Conservation (phyloP, 2,113 vertebrate species). For the Amblyopsis rosae region DNA sequence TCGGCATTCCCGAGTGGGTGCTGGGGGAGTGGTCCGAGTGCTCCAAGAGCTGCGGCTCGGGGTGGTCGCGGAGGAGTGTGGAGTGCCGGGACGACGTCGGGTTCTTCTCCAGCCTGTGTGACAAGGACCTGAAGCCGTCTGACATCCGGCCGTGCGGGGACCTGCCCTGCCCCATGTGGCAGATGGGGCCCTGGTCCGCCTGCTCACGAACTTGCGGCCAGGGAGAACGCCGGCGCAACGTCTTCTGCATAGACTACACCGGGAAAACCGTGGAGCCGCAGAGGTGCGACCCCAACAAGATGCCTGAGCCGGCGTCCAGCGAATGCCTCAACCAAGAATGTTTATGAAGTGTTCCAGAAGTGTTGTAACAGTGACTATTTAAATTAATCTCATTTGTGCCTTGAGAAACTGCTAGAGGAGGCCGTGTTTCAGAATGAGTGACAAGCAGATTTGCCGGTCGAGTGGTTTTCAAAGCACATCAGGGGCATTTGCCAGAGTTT, state of each 20-base stretch:
- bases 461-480: conserved; percentile 28
- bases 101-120: conserved; percentile 79
- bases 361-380: neutral
- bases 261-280: conserved; percentile 74
- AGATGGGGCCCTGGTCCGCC: conserved; percentile 79
- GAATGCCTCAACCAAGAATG: conserved; percentile 79
- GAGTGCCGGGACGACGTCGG: conserved; percentile 84
- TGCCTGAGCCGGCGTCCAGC: conserved; percentile 55
- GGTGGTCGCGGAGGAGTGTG: conserved; percentile 89
- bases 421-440: neutral
- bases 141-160: conserved; percentile 88
- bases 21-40: conserved; percentile 92
- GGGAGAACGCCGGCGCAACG: conserved; percentile 76
- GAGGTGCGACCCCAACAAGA: conserved; percentile 75
- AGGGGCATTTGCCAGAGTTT: conserved; percentile 34
- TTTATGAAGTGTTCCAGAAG: conserved; percentile 58
- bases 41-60: conserved; percentile 88
- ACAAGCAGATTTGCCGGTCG: conserved; percentile 40
- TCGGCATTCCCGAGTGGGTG: conserved; percentile 83
- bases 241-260: conserved; percentile 80
- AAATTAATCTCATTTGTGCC: conserved; percentile 30
- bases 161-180: conserved; percentile 86
- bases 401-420: conserved; percentile 10
- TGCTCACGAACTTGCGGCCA: conserved; percentile 84
- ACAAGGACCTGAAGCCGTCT: conserved; percentile 81